These are phyloP conservation scores for Azemiops feae DNA, from an alignment of 2,113 vertebrate genomes.

Conservation along the genomic window DNA sequence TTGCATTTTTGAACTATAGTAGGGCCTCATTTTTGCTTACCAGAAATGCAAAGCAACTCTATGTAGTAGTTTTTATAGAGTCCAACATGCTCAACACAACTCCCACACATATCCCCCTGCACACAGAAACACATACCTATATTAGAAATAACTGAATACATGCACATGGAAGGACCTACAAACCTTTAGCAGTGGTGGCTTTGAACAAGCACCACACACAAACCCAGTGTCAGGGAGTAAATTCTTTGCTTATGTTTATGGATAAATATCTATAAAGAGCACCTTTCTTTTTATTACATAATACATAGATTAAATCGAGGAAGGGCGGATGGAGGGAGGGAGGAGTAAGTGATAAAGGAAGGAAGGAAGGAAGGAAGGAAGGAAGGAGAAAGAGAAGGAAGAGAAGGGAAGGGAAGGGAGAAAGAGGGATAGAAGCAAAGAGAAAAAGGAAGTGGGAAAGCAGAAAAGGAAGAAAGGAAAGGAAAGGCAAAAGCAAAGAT, in stretches of 20 bases:
- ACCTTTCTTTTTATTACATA: constrained; percentile 17
- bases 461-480: not conserved
- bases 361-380: no score
- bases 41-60: not conserved
- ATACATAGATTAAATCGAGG: not conserved
- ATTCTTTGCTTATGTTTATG: constrained; percentile 22
- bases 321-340: not conserved
- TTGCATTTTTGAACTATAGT: not conserved
- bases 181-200: not conserved
- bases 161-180: not conserved
- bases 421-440: no score
- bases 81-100: not conserved
- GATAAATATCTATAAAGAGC: constrained; percentile 47
- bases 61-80: not conserved
- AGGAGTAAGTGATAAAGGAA: not conserved
- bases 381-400: no score
- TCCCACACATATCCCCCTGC: not conserved
- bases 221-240: constrained; percentile 38
- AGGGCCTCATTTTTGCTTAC: not conserved
- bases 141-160: not conserved
- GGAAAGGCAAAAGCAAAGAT: no score
- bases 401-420: no score
- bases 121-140: not conserved
- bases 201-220: constrained; percentile 23
- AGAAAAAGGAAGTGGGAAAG: not conserved